Percentiles rank a stretch among this genome's conserved stretches.
phyloP scores from a whole-genome alignment of 2,797 vertebrate genomes.

The Chelonia mydas region DNA sequence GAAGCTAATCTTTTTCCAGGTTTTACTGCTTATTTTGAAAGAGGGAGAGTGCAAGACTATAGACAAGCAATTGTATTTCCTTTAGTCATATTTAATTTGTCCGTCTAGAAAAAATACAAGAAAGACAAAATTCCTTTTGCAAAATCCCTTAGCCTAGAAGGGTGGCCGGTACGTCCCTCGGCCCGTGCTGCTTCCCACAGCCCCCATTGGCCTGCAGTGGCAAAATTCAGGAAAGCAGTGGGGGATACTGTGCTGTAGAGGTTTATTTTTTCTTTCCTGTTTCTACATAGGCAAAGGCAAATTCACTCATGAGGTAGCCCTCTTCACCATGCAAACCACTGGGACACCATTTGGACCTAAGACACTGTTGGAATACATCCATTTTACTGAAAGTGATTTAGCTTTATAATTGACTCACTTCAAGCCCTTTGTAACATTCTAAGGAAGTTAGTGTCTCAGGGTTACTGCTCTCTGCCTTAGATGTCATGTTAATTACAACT shows the following conservation, averaged over 20 bases:
- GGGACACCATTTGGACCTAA: constrained; percentile 13
- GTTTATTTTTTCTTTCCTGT: constrained; percentile 44
- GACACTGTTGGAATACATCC: constrained; percentile 18
- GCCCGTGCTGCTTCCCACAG: too few relatives aligned
- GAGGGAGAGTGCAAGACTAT: not conserved
- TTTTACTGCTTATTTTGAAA: not conserved
- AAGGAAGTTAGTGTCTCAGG: not conserved
- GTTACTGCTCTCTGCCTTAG: not conserved
- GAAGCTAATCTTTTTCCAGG: not conserved
- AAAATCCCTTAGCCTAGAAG: not conserved
- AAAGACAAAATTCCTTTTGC: not conserved
- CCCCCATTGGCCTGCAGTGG: too few relatives aligned
- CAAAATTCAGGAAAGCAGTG: not conserved
- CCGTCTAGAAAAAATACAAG: too few relatives aligned
- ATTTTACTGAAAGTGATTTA: constrained; percentile 10
- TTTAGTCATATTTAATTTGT: not conserved
- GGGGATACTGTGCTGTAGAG: not conserved
- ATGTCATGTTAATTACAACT: not conserved
- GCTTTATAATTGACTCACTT: not conserved
- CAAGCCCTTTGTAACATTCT: not conserved
- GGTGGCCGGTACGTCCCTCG: too few relatives aligned
- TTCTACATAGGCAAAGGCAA: not conserved
- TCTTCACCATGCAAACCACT: not conserved
- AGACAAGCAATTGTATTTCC: not conserved
- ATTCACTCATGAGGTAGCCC: constrained; percentile 17